These are phyloP conservation scores for Cantharis flavilabris DNA, from an alignment of 2,888 invertebrate species.

Conservation along the genomic window DNA sequence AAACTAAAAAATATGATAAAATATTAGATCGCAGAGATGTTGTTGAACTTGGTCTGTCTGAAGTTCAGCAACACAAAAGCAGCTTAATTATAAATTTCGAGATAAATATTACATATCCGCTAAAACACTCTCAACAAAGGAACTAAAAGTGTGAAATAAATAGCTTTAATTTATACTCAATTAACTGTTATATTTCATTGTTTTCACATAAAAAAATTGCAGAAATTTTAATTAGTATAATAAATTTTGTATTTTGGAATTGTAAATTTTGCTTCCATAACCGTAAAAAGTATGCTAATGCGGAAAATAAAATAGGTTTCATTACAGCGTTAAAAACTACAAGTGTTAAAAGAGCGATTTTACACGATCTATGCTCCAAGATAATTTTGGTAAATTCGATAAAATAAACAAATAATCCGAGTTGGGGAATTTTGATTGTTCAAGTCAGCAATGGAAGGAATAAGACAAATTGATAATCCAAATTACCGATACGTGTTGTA, in stretches of 20 bases:
- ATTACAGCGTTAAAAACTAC: not conserved
- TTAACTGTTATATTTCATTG: not conserved
- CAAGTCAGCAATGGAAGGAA: not conserved
- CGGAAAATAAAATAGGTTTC: not conserved
- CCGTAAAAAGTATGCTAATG: not conserved
- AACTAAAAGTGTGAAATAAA: not conserved
- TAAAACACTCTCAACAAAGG: not conserved
- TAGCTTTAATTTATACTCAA: not conserved
- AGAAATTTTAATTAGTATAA: not conserved
- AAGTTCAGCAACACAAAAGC: not conserved
- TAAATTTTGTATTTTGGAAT: not conserved
- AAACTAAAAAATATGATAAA: not conserved
- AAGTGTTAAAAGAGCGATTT: not conserved
- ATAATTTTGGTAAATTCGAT: not conserved
- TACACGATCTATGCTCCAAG: not conserved
- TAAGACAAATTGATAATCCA: not conserved
- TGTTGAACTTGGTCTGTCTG: not conserved
- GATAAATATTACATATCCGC: not conserved
- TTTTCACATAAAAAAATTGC: not conserved
- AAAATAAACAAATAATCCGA: not conserved
- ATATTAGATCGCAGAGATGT: not conserved
- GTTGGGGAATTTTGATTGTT: not conserved
- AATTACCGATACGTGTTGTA: not conserved
- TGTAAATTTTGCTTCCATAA: not conserved
- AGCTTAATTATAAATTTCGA: not conserved